These are phyloP conservation scores for Fringilla coelebs DNA, from an alignment of 2,797 vertebrate species.

Conservation along the genomic window DNA sequence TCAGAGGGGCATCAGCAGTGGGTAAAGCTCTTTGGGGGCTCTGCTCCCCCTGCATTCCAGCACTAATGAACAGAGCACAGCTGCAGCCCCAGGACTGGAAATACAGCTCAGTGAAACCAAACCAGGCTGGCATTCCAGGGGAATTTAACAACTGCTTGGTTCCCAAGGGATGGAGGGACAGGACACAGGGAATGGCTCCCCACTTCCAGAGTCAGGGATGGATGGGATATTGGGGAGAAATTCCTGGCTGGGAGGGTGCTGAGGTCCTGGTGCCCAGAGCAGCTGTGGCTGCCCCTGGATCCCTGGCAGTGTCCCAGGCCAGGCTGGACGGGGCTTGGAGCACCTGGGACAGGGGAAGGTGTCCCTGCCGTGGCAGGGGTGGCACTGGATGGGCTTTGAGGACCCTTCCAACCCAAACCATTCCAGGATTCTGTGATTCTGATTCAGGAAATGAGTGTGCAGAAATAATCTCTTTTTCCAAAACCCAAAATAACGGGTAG, in stretches of 20 bases:
- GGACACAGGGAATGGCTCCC: background rate
- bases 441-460: background rate
- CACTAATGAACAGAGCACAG: background rate
- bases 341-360: accelerated
- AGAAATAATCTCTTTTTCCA: background rate
- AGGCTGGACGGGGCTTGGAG: accelerated
- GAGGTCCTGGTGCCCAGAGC: background rate
- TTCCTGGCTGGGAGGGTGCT: accelerated
- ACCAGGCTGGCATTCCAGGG: background rate
- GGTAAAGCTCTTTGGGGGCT: constrained; percentile 11
- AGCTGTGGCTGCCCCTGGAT: background rate
- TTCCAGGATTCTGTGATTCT: background rate
- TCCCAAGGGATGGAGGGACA: background rate
- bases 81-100: background rate
- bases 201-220: accelerated
- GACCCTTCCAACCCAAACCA: background rate
- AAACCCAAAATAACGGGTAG: background rate
- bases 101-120: background rate
- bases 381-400: accelerated
- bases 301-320: background rate
- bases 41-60: background rate
- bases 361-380: background rate
- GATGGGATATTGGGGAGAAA: accelerated
- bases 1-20: background rate
- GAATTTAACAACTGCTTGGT: background rate